Base-by-base conservation (phyloP, 2,113 vertebrate genomes). In the Neopipo cinnamomea region DNA sequence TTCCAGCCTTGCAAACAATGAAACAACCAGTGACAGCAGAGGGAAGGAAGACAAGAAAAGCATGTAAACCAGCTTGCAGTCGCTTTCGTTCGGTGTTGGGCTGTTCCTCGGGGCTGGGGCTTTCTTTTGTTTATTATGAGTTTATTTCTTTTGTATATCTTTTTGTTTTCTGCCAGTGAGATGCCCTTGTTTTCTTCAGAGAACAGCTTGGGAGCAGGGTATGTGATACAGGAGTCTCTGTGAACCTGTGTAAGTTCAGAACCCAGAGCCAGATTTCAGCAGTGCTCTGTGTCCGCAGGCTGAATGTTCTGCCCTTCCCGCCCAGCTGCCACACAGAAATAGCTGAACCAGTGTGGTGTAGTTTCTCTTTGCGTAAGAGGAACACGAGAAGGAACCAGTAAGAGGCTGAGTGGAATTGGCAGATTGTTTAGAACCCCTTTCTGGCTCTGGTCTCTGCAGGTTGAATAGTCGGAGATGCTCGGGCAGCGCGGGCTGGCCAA, bases 351-450 rank as follows among this genome's bases (percentile, higher is more conserved):
- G 75, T 10, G 44, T 84, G 83, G 65, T 88, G 73, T 27, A 88
- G 95, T 74, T 88, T 90, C 78, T 66, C 42, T 91, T 70, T 88
- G 85, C 1, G 1, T 68, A 84, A 75, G 80, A 93, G 61, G 83
- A 95, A 20, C 82, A 17, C 0, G n/a, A 87, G 72, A 89, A 95
- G 68, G 76, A 93, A 81, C 70, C 70, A 66, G 76, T 16, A 95
- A 93, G n/a, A 78, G 88, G 80, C 62, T 0, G 56, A 95, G 58
- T 70, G 86, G n/a, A 94, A 82, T 89, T 93, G 95, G 92, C 89
- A 94, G 78, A 91, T 96, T 75, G 95, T 95, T 96, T 92, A 93
- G 93, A 96, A 94, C 89, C 92, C 86, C 91, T 92, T 97, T 95
- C 95, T 96, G 95, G 96, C 95, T 81, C 88, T 14, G 76, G 33